Percentiles rank a stretch among this genome's conserved stretches.
Conservation (phyloP, 2,888 invertebrate genomes). For the Tenthredo mesomela region DNA sequence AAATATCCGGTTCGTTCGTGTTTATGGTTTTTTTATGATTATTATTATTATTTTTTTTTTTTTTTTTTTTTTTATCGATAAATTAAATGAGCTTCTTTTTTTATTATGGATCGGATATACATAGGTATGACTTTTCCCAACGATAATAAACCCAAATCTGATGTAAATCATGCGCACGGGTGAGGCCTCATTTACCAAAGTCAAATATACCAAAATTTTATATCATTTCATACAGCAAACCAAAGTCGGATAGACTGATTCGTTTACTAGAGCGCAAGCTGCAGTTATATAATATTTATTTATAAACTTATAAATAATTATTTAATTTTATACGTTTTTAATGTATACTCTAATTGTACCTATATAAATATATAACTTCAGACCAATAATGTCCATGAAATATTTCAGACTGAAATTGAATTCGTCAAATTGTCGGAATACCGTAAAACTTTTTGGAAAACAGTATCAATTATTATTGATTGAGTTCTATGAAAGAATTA, state of each 20-base stretch:
- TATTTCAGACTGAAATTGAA: constrained; percentile 40
- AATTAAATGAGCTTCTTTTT: constrained; percentile 52
- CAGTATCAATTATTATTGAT: too few relatives aligned
- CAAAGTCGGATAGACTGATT: neutral
- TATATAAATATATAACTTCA: too few relatives aligned
- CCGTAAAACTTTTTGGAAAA: neutral
- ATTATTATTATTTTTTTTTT: neutral
- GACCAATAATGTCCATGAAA: neutral
- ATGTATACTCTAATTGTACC: neutral
- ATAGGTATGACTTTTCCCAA: constrained; percentile 60
- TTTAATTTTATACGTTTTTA: neutral
- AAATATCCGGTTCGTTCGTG: neutral
- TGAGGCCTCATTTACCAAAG: constrained; percentile 53
- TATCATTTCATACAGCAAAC: neutral
- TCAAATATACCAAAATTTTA: constrained; percentile 46
- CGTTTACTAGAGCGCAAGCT: neutral
- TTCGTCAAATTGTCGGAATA: neutral
- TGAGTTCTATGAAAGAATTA: neutral
- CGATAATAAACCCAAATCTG: constrained; percentile 60
- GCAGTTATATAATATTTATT: neutral
- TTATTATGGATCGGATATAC: neutral
- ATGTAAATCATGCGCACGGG: neutral
- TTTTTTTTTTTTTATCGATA: constrained; percentile 32
- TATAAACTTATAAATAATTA: constrained; percentile 14
- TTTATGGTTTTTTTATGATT: neutral